Base-by-base conservation (phyloP, 2,888 invertebrate genomes). In the Clistopyga incitator region DNA sequence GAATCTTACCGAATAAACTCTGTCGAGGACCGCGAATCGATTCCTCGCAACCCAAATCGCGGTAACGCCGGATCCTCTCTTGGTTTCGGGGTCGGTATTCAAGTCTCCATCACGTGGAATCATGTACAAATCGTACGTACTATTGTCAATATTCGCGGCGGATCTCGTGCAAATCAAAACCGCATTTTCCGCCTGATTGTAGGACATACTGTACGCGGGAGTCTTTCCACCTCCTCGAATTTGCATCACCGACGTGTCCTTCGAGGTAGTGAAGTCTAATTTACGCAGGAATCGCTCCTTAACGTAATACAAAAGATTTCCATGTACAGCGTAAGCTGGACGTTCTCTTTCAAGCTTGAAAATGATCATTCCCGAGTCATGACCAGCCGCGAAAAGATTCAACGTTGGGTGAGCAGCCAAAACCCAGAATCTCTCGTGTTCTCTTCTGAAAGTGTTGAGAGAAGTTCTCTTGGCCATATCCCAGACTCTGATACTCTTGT, bases 361-460 rank as follows among this genome's bases (percentile, higher is more conserved):
- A 10, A 94, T 96, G n/a, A 98, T 95, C 98, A 98, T 97, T 87
- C 99, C 99, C 54, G 97, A 97, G 94, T 99, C 99, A 93, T 99
- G 99, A 0, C 99, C 99, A n/a, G 99, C 99, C 23, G 99, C 99
- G 94, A 99, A 99, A 68, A 99, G 94, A 94, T 99, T 99, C 64
- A 99, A 94, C 0, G 97, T 96, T 0, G 99, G 99, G 94, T 99
- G 99, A 0, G 98, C 97, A 0, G 98, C 96, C 86, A 99, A 94
- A 15, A 99, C 98, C 99, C 99, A 99, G 94, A 99, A 99, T 80
- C 99, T 95, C 91, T 99, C 99, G 91, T 98, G 97, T 91, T 99
- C 99, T 79, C 99, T 95, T 11, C 99, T 95, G 94, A 98, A 98
- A 0, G 98, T 98, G 89, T 98, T 97, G 61, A 99, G 94, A 88